phyloP scores from a whole-genome alignment of 2,797 vertebrate genomes.

The Otolemur crassicaudatus region DNA sequence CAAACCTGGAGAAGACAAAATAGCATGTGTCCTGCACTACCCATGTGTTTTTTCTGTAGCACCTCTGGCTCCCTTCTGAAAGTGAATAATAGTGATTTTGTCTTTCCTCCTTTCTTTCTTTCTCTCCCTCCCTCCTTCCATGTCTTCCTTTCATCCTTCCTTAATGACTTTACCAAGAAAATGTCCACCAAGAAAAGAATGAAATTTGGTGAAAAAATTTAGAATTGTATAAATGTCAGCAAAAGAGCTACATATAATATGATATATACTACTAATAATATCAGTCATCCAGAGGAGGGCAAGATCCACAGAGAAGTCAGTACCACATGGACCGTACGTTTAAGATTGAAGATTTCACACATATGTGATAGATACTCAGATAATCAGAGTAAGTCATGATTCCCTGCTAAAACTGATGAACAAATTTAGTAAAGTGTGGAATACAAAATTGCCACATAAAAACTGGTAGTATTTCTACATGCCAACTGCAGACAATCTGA shows the following conservation, averaged over 20 bases:
- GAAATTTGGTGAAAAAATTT: constrained; percentile 20
- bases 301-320: neutral
- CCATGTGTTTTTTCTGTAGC: neutral
- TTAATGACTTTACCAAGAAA: neutral
- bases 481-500: too few species aligned
- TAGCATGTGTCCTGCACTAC: neutral
- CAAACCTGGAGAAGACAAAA: neutral
- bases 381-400: neutral
- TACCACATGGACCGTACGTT: neutral
- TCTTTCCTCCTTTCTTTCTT: rapidly evolving
- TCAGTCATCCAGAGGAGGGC: neutral
- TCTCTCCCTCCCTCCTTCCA: neutral
- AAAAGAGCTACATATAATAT: neutral
- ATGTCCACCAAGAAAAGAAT: neutral
- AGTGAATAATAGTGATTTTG: neutral
- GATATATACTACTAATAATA: neutral
- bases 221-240: neutral
- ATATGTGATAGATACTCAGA: neutral
- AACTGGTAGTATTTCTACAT: too few species aligned
- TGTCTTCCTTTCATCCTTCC: neutral
- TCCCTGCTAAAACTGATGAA: too few species aligned
- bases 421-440: too few species aligned
- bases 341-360: neutral
- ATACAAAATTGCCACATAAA: too few species aligned
- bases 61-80: neutral